Base-by-base conservation (phyloP, 2,113 vertebrate genomes). In the Bubo blakistoni region DNA sequence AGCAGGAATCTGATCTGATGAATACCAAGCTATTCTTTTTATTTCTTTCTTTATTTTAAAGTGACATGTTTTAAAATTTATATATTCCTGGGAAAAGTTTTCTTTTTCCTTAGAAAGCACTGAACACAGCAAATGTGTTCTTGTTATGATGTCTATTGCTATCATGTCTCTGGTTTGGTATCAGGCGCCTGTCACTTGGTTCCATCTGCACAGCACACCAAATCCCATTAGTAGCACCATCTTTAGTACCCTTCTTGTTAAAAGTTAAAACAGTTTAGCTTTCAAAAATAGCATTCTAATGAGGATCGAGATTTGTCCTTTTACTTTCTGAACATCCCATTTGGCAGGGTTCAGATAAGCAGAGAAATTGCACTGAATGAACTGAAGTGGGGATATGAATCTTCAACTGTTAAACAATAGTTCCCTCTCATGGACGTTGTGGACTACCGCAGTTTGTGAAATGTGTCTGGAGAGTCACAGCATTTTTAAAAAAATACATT, bases 391-490 rank as follows among this genome's bases (percentile, higher is more conserved):
- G 74, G 65, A 29, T 34, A 16, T 44, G 74, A 49, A 25, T 38
- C 76, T 89, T 78, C 96, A 98, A 98, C 91, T 94, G 96, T 98
- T 98, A 98, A 98, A 86, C 98, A 98, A 98, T 91, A 96, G 96
- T 94, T 96, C 98, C 97, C 98, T 98, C 98, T 98, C 92, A 97
- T 98, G 98, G 97, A 55, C 17, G 1, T 11, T 8, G 4, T 18
- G 40, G 12, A 86, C 81, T 92, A 97, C 80, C 52, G 86, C 95
- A 49, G 38, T 7, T 91, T 32, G 42, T 26, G 62, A 91, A 82
- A 67, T 3, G n/a, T 5, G 2, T 6, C 51, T 38, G 38, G 9
- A 86, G 27, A 38, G 24, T 9, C 8, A 3, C 13, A 32, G 30
- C 7, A 26, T 32, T 78, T 81, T 62, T 16, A 0, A 5, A 65